A percentile compares a stretch with the other conserved stretches of the same genome.
Evolutionary conservation across 2,113 vertebrate genomes (phyloP).

Genomic region (Pomatostomus ruficeps): DNA sequence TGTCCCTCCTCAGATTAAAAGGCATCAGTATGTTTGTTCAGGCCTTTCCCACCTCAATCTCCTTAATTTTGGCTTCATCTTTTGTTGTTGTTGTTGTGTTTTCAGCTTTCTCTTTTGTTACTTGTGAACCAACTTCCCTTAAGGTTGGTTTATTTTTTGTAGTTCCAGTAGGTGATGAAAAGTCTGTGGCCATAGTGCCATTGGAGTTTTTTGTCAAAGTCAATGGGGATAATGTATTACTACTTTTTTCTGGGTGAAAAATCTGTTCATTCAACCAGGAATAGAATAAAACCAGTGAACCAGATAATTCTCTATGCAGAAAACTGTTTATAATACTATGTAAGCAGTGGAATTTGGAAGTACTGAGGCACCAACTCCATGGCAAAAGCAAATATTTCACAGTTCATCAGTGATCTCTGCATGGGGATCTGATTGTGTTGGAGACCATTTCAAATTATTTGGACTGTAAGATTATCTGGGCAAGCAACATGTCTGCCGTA

Average conservation of each 20-base stretch:
- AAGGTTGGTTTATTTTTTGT: background rate
- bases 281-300: background rate
- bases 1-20: background rate
- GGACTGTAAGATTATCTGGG: background rate
- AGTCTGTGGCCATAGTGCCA: background rate
- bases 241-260: background rate
- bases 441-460: background rate
- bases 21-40: background rate
- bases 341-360: background rate
- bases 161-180: background rate
- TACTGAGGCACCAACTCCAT: background rate
- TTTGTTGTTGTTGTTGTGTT: background rate
- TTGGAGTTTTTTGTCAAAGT: background rate
- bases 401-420: background rate
- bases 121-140: background rate
- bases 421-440: background rate
- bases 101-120: background rate
- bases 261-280: background rate
- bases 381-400: background rate
- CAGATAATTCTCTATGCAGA: background rate
- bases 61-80: background rate
- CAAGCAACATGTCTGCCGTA: background rate
- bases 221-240: background rate
- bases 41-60: background rate
- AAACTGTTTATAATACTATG: background rate